These are phyloP conservation scores for Macrotrachela quadricornifera DNA, from an alignment of 1,140 invertebrate species.

Conservation along the genomic window DNA sequence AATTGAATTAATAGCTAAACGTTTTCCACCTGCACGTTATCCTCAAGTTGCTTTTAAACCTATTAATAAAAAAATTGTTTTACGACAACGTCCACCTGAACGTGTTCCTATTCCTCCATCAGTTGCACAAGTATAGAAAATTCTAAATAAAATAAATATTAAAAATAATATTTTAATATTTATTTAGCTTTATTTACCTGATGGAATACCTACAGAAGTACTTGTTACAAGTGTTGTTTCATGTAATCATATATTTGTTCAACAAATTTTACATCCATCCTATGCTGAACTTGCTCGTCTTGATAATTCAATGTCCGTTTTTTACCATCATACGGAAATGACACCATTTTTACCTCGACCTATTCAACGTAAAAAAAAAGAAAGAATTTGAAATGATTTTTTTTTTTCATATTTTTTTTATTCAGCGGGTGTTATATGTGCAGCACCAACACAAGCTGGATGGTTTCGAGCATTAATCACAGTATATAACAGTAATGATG, in stretches of 20 bases:
- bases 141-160: too few relatives aligned
- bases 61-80: slow-evolving; percentile 2
- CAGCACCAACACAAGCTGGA: slow-evolving; percentile 46
- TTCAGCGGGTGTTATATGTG: slow-evolving; percentile 62
- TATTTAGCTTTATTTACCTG: slow-evolving; percentile 54
- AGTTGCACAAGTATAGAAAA: too few relatives aligned
- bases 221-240: slow-evolving; percentile 57
- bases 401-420: slow-evolving; percentile 14
- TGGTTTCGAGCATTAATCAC: slow-evolving; percentile 72
- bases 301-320: slow-evolving; percentile 38
- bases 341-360: slow-evolving; percentile 35
- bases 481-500: slow-evolving; percentile 29
- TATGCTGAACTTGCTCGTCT: slow-evolving; percentile 54
- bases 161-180: neutral
- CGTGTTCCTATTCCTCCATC: too few relatives aligned
- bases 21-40: slow-evolving; percentile 54
- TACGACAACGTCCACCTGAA: neutral
- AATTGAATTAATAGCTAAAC: slow-evolving; percentile 54
- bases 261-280: slow-evolving; percentile 73
- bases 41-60: slow-evolving; percentile 37
- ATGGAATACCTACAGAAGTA: slow-evolving; percentile 75
- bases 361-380: slow-evolving; percentile 25
- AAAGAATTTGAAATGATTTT: neutral
- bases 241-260: slow-evolving; percentile 67
- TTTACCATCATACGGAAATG: slow-evolving; percentile 29